A percentile compares a stretch with the other conserved stretches of the same genome.
phyloP scores from a whole-genome alignment of 1,140 invertebrate genomes.

The Tetranychus urticae region DNA sequence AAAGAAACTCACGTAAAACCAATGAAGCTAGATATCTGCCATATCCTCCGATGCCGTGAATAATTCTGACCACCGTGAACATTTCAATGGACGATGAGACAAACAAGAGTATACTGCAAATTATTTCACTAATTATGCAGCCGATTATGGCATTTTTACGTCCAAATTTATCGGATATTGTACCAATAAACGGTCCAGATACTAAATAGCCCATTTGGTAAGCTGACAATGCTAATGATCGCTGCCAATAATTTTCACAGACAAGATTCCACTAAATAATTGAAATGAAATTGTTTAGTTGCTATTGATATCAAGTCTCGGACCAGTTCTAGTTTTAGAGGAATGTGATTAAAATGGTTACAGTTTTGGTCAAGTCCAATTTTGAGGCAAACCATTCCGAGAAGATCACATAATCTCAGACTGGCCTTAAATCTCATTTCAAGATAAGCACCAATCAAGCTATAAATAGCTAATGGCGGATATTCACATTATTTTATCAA shows the following conservation, averaged over 20 bases:
- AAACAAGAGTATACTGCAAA: neutral
- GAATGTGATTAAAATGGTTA: too few species aligned
- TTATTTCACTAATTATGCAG: neutral
- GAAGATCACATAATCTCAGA: too few species aligned
- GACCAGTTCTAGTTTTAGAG: neutral
- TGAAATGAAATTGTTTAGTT: neutral
- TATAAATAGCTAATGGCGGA: too few species aligned
- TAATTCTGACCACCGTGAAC: neutral
- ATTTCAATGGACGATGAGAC: neutral
- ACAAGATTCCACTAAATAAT: constrained; percentile 38
- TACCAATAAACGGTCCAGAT: constrained; percentile 50
- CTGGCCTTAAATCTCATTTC: too few species aligned
- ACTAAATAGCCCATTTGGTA: constrained; percentile 60
- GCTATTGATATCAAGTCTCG: too few species aligned
- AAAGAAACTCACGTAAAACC: neutral
- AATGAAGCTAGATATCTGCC: neutral
- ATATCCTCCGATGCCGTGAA: constrained; percentile 1
- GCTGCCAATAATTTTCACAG: constrained; percentile 37
- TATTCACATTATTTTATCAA: too few species aligned
- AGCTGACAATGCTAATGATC: constrained; percentile 43
- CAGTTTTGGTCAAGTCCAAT: too few species aligned
- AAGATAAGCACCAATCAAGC: too few species aligned
- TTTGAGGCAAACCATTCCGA: too few species aligned
- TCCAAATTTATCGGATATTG: constrained; percentile 45
- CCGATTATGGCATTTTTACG: neutral